Conservation (phyloP, 1,140 invertebrate species). For the Planococcus citri region DNA sequence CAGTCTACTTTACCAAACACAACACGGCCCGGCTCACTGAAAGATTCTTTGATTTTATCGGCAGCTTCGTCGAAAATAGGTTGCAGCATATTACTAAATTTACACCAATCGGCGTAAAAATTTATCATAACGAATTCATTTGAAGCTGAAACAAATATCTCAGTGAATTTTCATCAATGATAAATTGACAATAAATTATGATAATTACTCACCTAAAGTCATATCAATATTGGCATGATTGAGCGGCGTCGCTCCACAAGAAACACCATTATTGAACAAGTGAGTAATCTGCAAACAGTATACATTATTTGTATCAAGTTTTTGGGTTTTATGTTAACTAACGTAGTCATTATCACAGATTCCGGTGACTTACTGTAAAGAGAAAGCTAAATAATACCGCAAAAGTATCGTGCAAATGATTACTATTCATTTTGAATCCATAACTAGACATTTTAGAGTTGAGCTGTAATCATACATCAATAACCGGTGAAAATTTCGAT, state of each 20-base stretch:
- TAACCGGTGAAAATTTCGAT: background rate
- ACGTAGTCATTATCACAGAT: background rate
- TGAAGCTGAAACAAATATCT: conserved; percentile 54
- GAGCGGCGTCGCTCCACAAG: conserved; percentile 56
- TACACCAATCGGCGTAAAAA: conserved; percentile 97
- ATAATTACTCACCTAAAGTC: conserved; percentile 58
- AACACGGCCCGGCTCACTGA: conserved; percentile 68
- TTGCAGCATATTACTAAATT: conserved; percentile 86
- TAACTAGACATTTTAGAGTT: background rate
- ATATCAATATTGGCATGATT: conserved; percentile 65
- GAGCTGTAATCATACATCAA: background rate
- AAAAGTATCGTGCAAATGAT: background rate
- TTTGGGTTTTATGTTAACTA: too few species aligned
- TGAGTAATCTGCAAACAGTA: background rate
- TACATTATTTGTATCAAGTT: background rate
- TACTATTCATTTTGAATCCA: conserved; percentile 12
- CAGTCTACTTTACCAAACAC: conserved; percentile 96
- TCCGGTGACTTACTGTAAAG: background rate
- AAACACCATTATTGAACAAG: background rate
- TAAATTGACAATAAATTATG: conserved; percentile 14
- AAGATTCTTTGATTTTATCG: conserved; percentile 65
- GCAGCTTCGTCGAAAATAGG: conserved; percentile 95
- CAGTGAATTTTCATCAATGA: conserved; percentile 27
- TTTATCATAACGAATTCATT: conserved; percentile 96
- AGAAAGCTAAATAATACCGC: background rate